phyloP scores from a whole-genome alignment of 2,797 vertebrate species.

The Aphelocoma californica region DNA sequence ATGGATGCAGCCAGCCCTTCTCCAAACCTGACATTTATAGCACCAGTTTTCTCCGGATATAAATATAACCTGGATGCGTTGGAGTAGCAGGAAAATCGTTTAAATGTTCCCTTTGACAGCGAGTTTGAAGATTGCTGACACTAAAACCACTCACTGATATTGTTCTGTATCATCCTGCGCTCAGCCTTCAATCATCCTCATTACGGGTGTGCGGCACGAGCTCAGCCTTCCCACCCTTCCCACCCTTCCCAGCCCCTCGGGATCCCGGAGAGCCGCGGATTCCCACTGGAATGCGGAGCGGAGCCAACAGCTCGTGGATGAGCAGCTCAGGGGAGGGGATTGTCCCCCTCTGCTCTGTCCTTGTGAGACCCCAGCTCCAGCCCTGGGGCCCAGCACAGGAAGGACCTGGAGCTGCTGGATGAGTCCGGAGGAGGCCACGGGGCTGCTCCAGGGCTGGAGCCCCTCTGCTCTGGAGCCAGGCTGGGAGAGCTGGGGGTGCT shows the following conservation, averaged over 20 bases:
- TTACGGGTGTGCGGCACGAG: slow-evolving; percentile 2
- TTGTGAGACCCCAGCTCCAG: background rate
- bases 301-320: background rate
- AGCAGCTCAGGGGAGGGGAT: background rate
- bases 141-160: slow-evolving; percentile 71
- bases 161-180: slow-evolving; percentile 63
- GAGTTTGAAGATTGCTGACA: slow-evolving; percentile 70
- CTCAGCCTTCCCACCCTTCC: background rate
- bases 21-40: slow-evolving; percentile 70
- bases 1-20: slow-evolving; percentile 63
- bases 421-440: too few relatives aligned
- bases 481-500: too few relatives aligned
- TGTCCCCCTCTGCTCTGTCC: background rate
- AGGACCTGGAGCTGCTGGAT: background rate
- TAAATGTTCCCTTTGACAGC: slow-evolving; percentile 71
- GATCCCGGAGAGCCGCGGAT: background rate
- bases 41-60: slow-evolving; percentile 62
- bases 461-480: too few relatives aligned
- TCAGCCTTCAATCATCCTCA: slow-evolving; percentile 63
- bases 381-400: background rate
- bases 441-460: too few relatives aligned
- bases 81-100: slow-evolving; percentile 70
- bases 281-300: background rate
- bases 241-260: background rate
- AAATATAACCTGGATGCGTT: slow-evolving; percentile 67